A percentile compares a stretch with the other conserved stretches of the same genome.
These are phyloP conservation scores for Bagarius yarrelli DNA, from an alignment of 2,113 vertebrate species.

Conservation along the genomic window DNA sequence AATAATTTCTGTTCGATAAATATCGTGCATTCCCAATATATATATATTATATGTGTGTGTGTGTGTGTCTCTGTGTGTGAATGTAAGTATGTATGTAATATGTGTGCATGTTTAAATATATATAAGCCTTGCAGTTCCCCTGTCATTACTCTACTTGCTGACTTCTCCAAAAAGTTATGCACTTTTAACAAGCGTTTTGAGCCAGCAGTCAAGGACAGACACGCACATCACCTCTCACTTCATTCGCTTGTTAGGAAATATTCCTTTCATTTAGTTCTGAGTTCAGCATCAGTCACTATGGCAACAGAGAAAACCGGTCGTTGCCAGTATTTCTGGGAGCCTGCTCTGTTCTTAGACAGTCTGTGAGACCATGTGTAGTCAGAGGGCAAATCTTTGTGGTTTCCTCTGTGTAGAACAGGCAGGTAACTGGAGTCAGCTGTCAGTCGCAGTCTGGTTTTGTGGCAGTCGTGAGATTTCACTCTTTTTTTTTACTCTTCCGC, in stretches of 20 bases:
- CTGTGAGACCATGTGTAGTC: conserved; percentile 11
- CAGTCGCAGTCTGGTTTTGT: conserved; percentile 5
- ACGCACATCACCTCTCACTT: conserved; percentile 23
- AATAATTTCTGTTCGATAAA: no score
- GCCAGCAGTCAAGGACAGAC: conserved; percentile 16
- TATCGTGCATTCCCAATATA: no score
- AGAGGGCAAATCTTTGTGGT: conserved; percentile 19
- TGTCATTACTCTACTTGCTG: neutral
- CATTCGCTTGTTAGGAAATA: conserved; percentile 25
- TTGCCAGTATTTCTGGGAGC: conserved; percentile 22
- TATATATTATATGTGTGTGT: neutral
- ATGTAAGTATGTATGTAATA: neutral
- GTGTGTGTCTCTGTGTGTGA: neutral
- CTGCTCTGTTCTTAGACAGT: neutral
- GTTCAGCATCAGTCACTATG: conserved; percentile 25
- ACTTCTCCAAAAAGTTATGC: neutral
- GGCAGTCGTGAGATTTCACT: neutral
- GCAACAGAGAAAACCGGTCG: neutral
- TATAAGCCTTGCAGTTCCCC: neutral
- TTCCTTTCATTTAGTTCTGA: neutral
- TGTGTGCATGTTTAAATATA: neutral
- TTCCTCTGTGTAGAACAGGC: conserved; percentile 5
- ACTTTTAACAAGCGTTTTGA: conserved; percentile 34
- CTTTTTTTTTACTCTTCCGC: conserved; percentile 31
- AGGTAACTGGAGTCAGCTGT: conserved; percentile 43